Evolutionary conservation across 2,113 vertebrate genomes (phyloP).

Genomic region (Tinamus guttatus): DNA sequence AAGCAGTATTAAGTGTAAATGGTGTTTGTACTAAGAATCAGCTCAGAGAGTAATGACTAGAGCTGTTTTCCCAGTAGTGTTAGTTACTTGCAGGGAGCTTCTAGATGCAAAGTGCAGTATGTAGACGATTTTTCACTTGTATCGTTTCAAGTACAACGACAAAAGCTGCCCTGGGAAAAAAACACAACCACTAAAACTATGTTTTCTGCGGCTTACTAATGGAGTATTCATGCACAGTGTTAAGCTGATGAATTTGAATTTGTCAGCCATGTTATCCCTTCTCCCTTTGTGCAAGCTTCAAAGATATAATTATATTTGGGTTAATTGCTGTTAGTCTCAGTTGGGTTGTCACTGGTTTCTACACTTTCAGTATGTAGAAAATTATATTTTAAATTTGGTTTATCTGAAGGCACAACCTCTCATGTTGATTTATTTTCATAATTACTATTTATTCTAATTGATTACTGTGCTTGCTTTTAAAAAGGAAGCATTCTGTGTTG

Average conservation of each 20-base stretch:
- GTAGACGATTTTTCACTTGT: background rate
- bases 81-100: background rate
- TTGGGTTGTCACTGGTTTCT: conserved; percentile 31
- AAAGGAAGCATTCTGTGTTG: background rate
- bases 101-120: background rate
- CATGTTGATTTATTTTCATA: background rate
- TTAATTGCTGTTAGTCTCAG: conserved; percentile 53
- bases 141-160: conserved; percentile 7
- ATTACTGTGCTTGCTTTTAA: background rate
- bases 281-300: conserved; percentile 43
- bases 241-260: conserved; percentile 45
- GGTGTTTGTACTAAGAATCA: background rate
- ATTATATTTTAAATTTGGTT: background rate
- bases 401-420: background rate
- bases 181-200: background rate
- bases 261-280: conserved; percentile 21
- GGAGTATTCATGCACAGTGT: conserved; percentile 30
- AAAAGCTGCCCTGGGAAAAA: conserved; percentile 39
- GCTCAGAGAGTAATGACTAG: background rate
- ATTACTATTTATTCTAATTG: conserved; percentile 3
- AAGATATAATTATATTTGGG: conserved; percentile 37
- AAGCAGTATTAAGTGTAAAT: background rate
- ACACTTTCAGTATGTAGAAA: background rate
- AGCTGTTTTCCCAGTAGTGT: background rate
- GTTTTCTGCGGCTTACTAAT: conserved; percentile 51